Conservation (phyloP, 92 coral and sea anemone species). For the Montipora capitata region DNA sequence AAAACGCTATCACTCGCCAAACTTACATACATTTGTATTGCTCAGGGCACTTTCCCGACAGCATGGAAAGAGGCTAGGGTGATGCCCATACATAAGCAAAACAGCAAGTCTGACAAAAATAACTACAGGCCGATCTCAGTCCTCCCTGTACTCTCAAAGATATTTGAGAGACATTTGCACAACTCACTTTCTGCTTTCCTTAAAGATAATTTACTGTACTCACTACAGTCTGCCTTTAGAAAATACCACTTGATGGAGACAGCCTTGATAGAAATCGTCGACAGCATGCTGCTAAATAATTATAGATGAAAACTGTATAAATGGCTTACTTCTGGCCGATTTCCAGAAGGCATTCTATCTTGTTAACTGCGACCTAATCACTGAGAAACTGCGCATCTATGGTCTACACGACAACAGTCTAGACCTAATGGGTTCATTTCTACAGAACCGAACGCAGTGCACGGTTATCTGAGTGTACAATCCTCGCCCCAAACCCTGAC, state of each 20-base stretch:
- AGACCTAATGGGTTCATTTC: constrained; percentile 40
- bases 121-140: not conserved
- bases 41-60: constrained; percentile 40
- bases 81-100: constrained; percentile 16
- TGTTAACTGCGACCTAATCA: constrained; percentile 7
- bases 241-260: constrained; percentile 23
- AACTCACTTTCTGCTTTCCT: constrained; percentile 30
- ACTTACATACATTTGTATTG: constrained; percentile 47
- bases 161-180: constrained; percentile 22
- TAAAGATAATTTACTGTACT: constrained; percentile 13
- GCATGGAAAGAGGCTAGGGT: constrained; percentile 44
- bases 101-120: not conserved
- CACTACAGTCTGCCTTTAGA: constrained; percentile 37
- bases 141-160: constrained; percentile 28
- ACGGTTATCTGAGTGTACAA: constrained; percentile 32
- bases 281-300: not conserved
- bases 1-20: constrained; percentile 57
- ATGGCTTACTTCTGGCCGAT: constrained; percentile 7
- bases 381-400: constrained; percentile 44
- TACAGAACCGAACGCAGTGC: constrained; percentile 36
- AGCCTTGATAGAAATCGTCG: constrained; percentile 26
- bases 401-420: constrained; percentile 40
- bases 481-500: constrained; percentile 54
- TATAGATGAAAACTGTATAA: not conserved
- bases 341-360: constrained; percentile 45